Percentiles rank a stretch among this genome's conserved stretches.
Evolutionary conservation across 2,113 vertebrate species (phyloP).

Genomic region (Ailurus styani): DNA sequence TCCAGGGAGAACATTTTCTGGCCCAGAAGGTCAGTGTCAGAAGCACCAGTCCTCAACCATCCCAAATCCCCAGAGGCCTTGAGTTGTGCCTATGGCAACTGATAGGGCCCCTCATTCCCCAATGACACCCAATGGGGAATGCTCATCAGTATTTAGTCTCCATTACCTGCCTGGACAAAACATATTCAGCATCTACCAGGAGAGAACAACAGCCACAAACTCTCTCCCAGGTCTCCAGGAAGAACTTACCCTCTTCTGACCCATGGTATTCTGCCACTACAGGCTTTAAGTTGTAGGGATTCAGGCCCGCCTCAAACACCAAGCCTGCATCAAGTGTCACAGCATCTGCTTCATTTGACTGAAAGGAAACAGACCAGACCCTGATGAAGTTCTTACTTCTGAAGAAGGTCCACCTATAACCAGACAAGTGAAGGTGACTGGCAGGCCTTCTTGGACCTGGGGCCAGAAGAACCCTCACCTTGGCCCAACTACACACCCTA

Average conservation of each 20-base stretch:
- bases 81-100: background rate
- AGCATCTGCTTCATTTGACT: slow-evolving; percentile 87
- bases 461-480: background rate
- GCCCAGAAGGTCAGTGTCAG: background rate
- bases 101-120: background rate
- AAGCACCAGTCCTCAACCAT: background rate
- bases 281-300: slow-evolving; percentile 86
- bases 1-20: background rate
- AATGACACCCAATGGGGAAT: background rate
- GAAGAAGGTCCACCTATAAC: background rate
- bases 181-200: background rate
- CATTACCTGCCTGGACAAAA: background rate
- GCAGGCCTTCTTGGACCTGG: rapidly evolving
- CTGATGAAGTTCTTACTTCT: background rate
- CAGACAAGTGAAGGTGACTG: background rate
- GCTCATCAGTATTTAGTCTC: background rate
- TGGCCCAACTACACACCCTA: rapidly evolving
- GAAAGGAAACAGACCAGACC: background rate
- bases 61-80: background rate
- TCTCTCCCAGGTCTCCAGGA: background rate
- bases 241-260: slow-evolving; percentile 65
- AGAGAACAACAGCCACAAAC: background rate
- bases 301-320: slow-evolving; percentile 85
- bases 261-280: slow-evolving; percentile 87
- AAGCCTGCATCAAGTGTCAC: slow-evolving; percentile 89